Evolutionary conservation across 2,797 vertebrate genomes (phyloP), one percentile per base, ranked within the genome.

Genomic region (Lacerta bilineata): DNA sequence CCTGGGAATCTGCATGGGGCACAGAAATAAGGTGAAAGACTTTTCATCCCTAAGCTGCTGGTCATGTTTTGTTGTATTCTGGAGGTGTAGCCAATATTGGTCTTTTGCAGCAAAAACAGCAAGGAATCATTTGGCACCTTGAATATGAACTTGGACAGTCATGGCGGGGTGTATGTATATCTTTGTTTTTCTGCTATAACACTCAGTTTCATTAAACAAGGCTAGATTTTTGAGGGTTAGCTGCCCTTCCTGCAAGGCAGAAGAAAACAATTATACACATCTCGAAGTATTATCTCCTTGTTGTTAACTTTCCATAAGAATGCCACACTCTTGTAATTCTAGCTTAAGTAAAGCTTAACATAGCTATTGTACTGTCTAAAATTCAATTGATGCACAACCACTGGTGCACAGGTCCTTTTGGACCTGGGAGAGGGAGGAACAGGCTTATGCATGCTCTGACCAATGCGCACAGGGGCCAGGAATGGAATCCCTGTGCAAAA

Each of bases 331-430:
- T 88, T 96, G 87, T 95, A 95, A 85, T 92, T 93, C 92, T 91
- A 95, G 89, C 61, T 90, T 71, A 93, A 96, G 95, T 95, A 96
- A 97, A 95, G 87, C 82, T 89, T 94, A 80, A 91, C 89, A 85
- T 85, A 91, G 68, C 91, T 93, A 87, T 41, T 59, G 0, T 55
- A 2, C 61, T 85, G 93, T 90, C 55, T 89, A 39, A 77, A 88
- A 59, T 88, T 92, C 86, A 91, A 55, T 55, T 15, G 46, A 50
- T 50, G 46, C 46, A 50, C 46, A 50, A 50, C 46, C 46, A 11
- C 46, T 50, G 50, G 1, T 55, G 50, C 50, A 4, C 50, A 55
- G 13, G 50, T 4, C 50, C 50, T 55, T 55, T 55, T 15, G 13
- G 13, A 55, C 3, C 50, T 55, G 13, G 50, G 50, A 55, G 50